Evolutionary conservation across 2,113 vertebrate species (phyloP), one percentile per base, ranked within the genome.

Genomic region (Montifringilla adamsi): DNA sequence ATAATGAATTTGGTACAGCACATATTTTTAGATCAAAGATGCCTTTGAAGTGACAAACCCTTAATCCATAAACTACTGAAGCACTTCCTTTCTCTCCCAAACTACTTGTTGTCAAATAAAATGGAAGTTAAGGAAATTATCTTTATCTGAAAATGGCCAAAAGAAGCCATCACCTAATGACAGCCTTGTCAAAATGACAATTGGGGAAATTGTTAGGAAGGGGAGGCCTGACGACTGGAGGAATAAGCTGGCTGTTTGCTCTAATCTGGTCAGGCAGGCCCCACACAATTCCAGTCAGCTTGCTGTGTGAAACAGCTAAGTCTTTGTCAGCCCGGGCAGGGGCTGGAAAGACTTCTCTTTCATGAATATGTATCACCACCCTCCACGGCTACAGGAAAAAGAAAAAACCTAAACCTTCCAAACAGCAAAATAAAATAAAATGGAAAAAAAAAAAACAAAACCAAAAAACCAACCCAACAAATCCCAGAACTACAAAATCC

Each of bases 1-100:
- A 97, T 97, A 98, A 98, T 98, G 96, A 98, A 98, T 98, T 98
- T 97, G 97, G 98, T 98, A 98, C 97, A 98, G 97, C 97, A 98
- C 98, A 98, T 98, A 98, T 98, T 98, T 98, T 97, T 97, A 98
- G 97, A 98, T 98, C 97, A 98, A 98, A 98, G 97, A 96, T 98
- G 97, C 94, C 97, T 98, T 98, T 98, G 98, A 98, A 98, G 98
- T 98, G 98, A 97, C 97, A 98, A 97, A 97, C 94, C 88, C 95
- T 95, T 97, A 97, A 98, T 97, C 98, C 95, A 97, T 97, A 97
- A 97, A 98, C 95, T 89, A 93, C 94, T 72, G 93, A 97, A 97
- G 97, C 85, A 96, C 97, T 98, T 98, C 98, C 98, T 98, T 97
- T 98, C 96, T 94, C 91, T 87, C 94, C 94, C 92, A 94, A 96